Conservation (phyloP, 1,140 invertebrate species). For the Magallana gigas region DNA sequence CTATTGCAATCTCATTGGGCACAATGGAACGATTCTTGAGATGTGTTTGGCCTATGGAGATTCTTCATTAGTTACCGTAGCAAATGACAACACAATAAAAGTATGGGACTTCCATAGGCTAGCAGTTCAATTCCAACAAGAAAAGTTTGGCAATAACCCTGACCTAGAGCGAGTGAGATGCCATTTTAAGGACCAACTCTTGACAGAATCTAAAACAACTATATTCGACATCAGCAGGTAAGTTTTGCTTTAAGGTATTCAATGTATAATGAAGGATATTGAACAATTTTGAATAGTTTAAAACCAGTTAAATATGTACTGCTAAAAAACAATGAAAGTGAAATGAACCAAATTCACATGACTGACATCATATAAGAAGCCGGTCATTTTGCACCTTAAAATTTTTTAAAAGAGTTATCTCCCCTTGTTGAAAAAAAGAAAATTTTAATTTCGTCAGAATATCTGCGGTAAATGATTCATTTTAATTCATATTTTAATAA, state of each 20-base stretch:
- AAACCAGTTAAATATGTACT: too few relatives aligned
- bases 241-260: background rate
- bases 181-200: constrained; percentile 18
- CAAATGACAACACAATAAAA: constrained; percentile 65
- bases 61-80: constrained; percentile 53
- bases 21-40: constrained; percentile 59
- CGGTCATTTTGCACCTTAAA: too few relatives aligned
- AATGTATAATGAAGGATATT: background rate
- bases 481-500: too few relatives aligned
- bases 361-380: too few relatives aligned
- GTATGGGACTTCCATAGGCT: constrained; percentile 61
- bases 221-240: constrained; percentile 40
- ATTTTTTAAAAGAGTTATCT: too few relatives aligned
- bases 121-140: constrained; percentile 30
- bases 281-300: background rate
- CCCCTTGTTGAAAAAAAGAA: too few relatives aligned
- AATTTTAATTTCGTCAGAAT: too few relatives aligned
- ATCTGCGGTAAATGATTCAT: too few relatives aligned
- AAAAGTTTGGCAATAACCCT: background rate
- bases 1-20: constrained; percentile 58
- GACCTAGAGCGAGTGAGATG: background rate
- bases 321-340: too few relatives aligned
- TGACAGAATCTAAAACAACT: constrained; percentile 32
- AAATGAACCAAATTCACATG: too few relatives aligned
- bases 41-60: constrained; percentile 46